Base-by-base conservation (phyloP, 2,888 invertebrate species). In the Drosophila diplacantha region DNA sequence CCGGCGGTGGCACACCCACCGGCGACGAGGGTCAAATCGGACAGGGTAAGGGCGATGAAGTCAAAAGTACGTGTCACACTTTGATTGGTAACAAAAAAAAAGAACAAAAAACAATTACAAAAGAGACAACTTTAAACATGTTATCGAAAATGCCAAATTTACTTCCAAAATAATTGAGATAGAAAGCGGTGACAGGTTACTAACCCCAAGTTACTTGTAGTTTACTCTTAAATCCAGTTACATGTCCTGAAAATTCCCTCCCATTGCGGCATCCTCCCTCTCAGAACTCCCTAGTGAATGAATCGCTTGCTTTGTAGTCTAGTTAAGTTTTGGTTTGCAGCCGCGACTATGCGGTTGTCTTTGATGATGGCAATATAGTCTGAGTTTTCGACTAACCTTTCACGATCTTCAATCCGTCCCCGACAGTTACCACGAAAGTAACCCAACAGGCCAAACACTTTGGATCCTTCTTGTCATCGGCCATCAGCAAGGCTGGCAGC, bases 401-500 rank as follows among this genome's bases (percentile, higher is more conserved):
- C 29, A 3, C 35, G 58, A 26, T 52, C 18, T 51, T 64, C n/a
- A 58, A 53, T 60, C 26, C 34, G 32, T 55, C 65, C 52, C 68
- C 68, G 68, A 59, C 74, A 94, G 96, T 96, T 88, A 95, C 96
- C 78, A 95, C 94, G 82, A 96, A 96, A 90, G 95, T 96, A 62
- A 91, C 96, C 76, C 95, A 95, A 52, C 95, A 95, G 51, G 96
- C 96, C 75, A 96, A 96, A 90, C 95, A 94, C 54, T 92, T 96
- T 85, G 96, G 96, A 74, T 96, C 92, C 89, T 97, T 97, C 90
- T 91, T 98, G 77, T 97, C 96, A 90, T 96, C 96, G 71, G 96
- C 97, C 74, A 97, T 97, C 78, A 97, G 96, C 90, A 97, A 97
- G 90, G 98, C 98, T 61, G 96, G 97, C 35, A 96, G 96, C 85